A percentile compares a stretch with the other conserved stretches of the same genome.
These are phyloP conservation scores for Caracal caracal DNA, from an alignment of 2,113 vertebrate genomes.

Conservation along the genomic window DNA sequence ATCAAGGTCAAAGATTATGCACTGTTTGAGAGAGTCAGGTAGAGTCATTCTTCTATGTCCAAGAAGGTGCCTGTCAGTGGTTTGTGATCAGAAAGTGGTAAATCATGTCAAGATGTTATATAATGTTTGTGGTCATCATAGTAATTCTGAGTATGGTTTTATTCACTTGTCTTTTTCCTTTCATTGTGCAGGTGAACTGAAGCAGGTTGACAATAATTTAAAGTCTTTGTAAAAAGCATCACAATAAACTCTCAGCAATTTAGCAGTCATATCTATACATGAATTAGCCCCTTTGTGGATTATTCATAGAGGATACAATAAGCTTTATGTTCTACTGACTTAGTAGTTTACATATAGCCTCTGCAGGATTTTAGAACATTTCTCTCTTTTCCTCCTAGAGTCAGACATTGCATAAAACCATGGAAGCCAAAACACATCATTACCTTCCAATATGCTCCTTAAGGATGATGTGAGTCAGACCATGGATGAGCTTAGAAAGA, in stretches of 20 bases:
- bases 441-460: neutral
- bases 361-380: neutral
- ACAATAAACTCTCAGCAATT: neutral
- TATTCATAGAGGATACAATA: neutral
- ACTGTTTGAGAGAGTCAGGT: neutral
- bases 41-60: neutral
- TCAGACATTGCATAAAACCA: constrained; percentile 38
- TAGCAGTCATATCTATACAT: neutral
- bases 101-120: neutral
- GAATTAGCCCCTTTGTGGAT: neutral
- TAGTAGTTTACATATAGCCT: neutral
- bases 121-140: neutral
- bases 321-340: neutral
- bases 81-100: neutral
- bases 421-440: constrained; percentile 47
- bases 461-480: constrained; percentile 46
- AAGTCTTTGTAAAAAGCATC: constrained; percentile 37
- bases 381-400: neutral
- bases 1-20: neutral
- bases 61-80: neutral
- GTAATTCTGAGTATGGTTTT: neutral
- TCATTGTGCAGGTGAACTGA: neutral
- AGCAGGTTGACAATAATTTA: constrained; percentile 18
- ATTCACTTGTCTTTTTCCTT: constrained; percentile 13
- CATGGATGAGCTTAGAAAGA: neutral